phyloP scores from a whole-genome alignment of 2,888 invertebrate species.

The Eupithecia tripunctaria region DNA sequence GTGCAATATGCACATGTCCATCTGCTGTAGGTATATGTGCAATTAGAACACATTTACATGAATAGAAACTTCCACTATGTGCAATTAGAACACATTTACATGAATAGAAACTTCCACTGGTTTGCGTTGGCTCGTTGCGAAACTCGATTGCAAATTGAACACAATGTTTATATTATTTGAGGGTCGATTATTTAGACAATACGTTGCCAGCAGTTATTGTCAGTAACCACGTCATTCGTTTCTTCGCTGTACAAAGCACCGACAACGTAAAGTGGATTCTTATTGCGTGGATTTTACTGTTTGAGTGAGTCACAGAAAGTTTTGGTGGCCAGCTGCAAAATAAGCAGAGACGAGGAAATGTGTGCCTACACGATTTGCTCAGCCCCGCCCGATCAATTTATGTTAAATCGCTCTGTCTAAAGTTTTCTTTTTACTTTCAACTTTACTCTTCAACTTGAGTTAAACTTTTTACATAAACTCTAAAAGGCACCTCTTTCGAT shows the following conservation, averaged over 20 bases:
- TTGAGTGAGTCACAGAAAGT: background rate
- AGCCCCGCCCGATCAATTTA: background rate
- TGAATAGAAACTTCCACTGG: constrained; percentile 42
- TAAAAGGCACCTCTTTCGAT: background rate
- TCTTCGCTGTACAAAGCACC: no score
- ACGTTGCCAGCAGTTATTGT: background rate
- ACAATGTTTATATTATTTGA: background rate
- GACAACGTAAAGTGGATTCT: no score
- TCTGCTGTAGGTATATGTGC: constrained; percentile 29
- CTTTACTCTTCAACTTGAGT: background rate
- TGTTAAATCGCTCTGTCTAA: background rate
- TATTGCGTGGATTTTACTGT: background rate
- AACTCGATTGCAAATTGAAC: constrained; percentile 8
- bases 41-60: constrained; percentile 44
- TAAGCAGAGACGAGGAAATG: no score
- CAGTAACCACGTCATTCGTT: no score
- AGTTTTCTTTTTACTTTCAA: background rate
- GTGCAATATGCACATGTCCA: constrained; percentile 26
- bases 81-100: constrained; percentile 42
- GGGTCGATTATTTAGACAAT: background rate
- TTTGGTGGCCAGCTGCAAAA: no score
- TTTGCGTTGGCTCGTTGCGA: constrained; percentile 31
- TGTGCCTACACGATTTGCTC: background rate
- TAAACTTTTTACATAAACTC: background rate
- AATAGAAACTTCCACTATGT: constrained; percentile 42